Conservation (phyloP, 2,888 invertebrate species). For the Dusona sp. region DNA sequence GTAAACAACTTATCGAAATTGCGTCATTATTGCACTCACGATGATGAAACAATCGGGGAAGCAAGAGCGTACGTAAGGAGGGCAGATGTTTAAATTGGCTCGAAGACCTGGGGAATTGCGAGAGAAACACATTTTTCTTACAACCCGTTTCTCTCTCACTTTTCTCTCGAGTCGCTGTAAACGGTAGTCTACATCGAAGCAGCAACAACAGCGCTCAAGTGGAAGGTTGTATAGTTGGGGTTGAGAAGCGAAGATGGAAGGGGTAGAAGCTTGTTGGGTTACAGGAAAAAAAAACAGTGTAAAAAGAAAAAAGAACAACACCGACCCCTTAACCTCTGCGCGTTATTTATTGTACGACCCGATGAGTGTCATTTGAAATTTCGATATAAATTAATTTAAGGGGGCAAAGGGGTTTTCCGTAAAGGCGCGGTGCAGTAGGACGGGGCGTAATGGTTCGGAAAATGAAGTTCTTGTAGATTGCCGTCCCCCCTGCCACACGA, state of each 20-base stretch:
- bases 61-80: constrained; percentile 27
- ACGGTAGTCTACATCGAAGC: constrained; percentile 24
- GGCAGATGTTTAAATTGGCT: constrained; percentile 54
- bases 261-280: constrained; percentile 47
- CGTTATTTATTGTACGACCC: constrained; percentile 81
- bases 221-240: constrained; percentile 5
- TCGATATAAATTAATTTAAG: constrained; percentile 84
- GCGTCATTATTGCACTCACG: constrained; percentile 43
- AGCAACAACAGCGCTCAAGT: constrained; percentile 19
- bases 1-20: constrained; percentile 12
- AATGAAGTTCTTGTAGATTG: constrained; percentile 83
- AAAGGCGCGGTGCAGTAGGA: constrained; percentile 74
- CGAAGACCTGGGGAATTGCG: constrained; percentile 44
- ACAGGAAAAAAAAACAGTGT: constrained; percentile 47
- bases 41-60: constrained; percentile 58
- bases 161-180: constrained; percentile 19
- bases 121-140: constrained; percentile 60
- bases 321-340: constrained; percentile 47
- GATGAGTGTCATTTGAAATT: constrained; percentile 84
- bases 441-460: constrained; percentile 83
- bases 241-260: constrained; percentile 38
- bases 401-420: constrained; percentile 78
- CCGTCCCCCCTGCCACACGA: constrained; percentile 67
- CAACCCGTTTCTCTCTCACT: constrained; percentile 27
- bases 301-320: not conserved